phyloP scores from a whole-genome alignment of 1,140 invertebrate species.

The Portunus trituberculatus region DNA sequence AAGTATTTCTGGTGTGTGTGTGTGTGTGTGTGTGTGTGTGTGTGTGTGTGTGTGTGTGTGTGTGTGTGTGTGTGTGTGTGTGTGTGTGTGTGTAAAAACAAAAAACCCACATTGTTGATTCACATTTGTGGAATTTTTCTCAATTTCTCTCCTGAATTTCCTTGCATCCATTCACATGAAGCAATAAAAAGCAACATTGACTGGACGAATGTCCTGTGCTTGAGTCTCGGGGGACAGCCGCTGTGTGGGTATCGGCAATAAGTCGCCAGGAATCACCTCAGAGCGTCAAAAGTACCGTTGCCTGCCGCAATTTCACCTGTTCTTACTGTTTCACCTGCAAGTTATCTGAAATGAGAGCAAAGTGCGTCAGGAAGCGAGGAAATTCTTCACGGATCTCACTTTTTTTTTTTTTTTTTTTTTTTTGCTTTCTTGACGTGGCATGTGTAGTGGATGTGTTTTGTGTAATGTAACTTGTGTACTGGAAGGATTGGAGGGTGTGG shows the following conservation, averaged over 20 bases:
- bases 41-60: neutral
- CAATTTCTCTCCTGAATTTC: neutral
- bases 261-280: neutral
- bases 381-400: neutral
- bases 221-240: neutral
- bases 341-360: neutral
- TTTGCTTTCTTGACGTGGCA: no score
- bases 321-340: neutral
- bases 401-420: neutral
- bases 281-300: neutral
- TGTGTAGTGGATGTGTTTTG: no score
- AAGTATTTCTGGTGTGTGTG: neutral
- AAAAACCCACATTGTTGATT: no score
- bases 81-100: no score
- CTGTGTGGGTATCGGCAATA: neutral
- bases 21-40: constrained; percentile 17
- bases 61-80: neutral
- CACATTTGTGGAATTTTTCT: neutral
- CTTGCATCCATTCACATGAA: neutral
- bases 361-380: neutral
- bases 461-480: no score
- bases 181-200: neutral
- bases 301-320: neutral
- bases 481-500: neutral
- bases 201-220: neutral